Base-by-base conservation (phyloP, 2,797 vertebrate species). In the Enteromius argenteus region DNA sequence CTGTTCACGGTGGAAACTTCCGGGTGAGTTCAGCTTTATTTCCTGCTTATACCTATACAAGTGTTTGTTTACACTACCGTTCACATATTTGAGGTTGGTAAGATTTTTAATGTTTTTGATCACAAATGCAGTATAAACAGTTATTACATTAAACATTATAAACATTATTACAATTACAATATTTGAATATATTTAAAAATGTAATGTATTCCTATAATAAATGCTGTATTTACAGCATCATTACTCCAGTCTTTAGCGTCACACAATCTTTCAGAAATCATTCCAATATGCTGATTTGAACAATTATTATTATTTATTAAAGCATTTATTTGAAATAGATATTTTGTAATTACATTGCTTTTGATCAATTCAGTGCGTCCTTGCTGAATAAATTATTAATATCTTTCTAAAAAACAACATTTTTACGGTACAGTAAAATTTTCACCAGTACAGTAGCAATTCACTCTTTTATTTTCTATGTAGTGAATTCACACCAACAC, bases 1-100 rank as follows among this genome's bases (percentile, higher is more conserved):
- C 90, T 0, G 51, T 90, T 66, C 91, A 95, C 0, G 86, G 76
- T 58, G 93, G 92, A 80, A 92, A 94, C 84, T 88, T 94, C 1
- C 93, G 92, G 91, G 95, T 95, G 83, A 90, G 86, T 32, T 71
- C 15, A 11, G 5, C 21, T 23, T 3, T 8, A 39, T 58, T 35
- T 75, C 19, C 30, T 56, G 72, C 19, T 9, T 56, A 4, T 51
- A 49, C 10, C 19, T 53, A 53, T 37, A 21, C 19, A 53, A 75
- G 49, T n/a, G 30, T 2, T 67, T 30, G 13, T 62, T 64, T 32
- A 32, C 44, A 11, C 44, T 51, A 13, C 19, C 19, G 0, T 53
- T 51, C 5, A 35, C 11, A 74, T 1, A 5, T 74, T 73, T 5
- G 1, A 30, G 0, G 1, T n/a, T 19, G 5, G 49, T 37, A 30